Percentiles rank a stretch among this genome's conserved stretches.
Conservation (phyloP, 2,113 vertebrate species). For the Caretta caretta region DNA sequence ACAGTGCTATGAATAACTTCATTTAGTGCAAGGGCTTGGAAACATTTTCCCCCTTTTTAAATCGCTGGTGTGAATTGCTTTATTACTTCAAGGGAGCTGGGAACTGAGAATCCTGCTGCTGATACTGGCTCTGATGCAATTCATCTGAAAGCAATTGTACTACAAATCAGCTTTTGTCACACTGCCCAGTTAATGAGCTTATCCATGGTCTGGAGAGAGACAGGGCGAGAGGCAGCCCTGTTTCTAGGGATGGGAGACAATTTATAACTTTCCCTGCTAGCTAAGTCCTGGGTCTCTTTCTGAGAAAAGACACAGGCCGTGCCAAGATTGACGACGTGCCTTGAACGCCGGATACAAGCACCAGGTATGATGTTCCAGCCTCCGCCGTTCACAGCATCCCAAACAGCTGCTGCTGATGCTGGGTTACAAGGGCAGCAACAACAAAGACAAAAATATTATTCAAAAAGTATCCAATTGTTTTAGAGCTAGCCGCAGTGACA, state of each 20-base stretch:
- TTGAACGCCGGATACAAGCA: fast-evolving
- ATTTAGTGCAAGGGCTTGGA: not conserved
- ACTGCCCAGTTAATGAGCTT: not conserved
- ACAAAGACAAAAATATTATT: not conserved
- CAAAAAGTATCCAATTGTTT: not conserved
- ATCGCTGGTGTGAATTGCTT: not conserved
- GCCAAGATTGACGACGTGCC: fast-evolving
- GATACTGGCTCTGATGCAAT: not conserved
- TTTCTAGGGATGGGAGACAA: fast-evolving
- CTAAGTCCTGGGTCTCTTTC: not conserved
- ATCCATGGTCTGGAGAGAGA: not conserved
- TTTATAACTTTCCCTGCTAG: fast-evolving
- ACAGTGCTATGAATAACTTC: fast-evolving
- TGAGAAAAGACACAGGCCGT: fast-evolving
- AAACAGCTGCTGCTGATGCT: not conserved
- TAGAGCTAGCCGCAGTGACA: not conserved
- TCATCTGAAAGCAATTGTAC: not conserved
- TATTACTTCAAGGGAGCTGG: not conserved
- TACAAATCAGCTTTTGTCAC: not conserved
- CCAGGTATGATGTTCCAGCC: fast-evolving
- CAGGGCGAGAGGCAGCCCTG: not conserved
- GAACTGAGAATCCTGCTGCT: fast-evolving
- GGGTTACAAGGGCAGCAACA: not conserved
- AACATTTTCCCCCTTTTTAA: not conserved
- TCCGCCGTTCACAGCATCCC: fast-evolving